Conservation (phyloP, 2,797 vertebrate genomes). For the Ispidina lecontei region DNA sequence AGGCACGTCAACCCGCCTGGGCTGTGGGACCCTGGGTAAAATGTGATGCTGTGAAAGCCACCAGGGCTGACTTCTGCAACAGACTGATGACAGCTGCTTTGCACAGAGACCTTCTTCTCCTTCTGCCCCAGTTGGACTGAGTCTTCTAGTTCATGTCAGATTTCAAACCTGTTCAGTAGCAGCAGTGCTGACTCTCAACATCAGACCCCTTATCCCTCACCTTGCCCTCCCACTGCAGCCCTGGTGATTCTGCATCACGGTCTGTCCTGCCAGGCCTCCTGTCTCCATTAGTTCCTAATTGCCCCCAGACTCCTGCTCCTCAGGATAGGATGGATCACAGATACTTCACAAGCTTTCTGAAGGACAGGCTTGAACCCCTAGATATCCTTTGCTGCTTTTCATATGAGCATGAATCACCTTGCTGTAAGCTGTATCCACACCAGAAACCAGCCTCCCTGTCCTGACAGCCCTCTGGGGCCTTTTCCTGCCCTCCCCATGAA, state of each 20-base stretch:
- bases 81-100: constrained; percentile 25
- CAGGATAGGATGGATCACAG: not conserved
- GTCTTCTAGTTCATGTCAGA: not conserved
- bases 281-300: not conserved
- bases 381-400: not conserved
- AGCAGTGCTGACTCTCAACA: not conserved
- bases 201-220: not conserved
- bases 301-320: not conserved
- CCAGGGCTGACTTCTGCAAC: not conserved
- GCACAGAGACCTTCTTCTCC: not conserved
- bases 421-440: not conserved
- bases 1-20: not conserved
- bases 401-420: rapidly evolving
- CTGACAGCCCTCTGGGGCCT: not conserved
- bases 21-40: not conserved
- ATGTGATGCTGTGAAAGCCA: constrained; percentile 10
- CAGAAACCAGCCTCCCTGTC: not conserved
- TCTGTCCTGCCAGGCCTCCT: not conserved
- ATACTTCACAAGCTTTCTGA: not conserved
- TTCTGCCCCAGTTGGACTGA: not conserved
- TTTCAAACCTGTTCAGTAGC: not conserved
- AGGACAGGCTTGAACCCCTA: not conserved
- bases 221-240: not conserved
- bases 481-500: not conserved
- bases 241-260: not conserved